Evolutionary conservation across 35 echinoderm and acorn worm genomes (phyloP).

Genomic region (Lytechinus pictus): DNA sequence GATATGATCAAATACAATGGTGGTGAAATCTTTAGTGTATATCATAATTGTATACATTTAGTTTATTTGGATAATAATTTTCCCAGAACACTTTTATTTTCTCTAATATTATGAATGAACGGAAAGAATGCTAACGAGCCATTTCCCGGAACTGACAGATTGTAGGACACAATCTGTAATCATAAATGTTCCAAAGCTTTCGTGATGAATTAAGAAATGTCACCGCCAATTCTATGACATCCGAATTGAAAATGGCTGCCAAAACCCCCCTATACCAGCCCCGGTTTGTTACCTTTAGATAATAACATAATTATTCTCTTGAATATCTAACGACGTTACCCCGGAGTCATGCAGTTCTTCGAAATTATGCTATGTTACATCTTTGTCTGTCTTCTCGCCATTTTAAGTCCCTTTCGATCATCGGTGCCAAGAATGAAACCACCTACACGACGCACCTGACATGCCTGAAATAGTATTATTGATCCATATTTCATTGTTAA

Average conservation of each 20-base stretch:
- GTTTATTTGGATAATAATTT: too few relatives aligned
- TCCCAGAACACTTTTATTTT: too few relatives aligned
- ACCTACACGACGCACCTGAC: background rate
- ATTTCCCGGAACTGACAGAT: background rate
- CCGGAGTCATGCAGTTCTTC: background rate
- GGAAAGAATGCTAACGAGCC: background rate
- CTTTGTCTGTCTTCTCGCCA: background rate
- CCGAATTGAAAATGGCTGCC: background rate
- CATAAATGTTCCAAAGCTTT: background rate
- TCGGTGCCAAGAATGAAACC: background rate
- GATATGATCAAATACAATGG: too few relatives aligned
- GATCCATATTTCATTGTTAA: background rate
- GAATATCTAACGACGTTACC: background rate
- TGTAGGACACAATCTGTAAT: background rate
- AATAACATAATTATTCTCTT: background rate
- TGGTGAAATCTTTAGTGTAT: too few relatives aligned
- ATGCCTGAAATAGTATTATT: background rate
- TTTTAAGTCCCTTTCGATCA: background rate
- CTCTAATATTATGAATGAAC: too few relatives aligned
- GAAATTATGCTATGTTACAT: background rate
- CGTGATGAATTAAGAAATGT: slow-evolving; percentile 12
- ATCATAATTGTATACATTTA: too few relatives aligned
- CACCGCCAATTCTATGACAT: background rate
- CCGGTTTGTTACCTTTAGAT: background rate
- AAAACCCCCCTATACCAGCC: background rate